Base-by-base conservation (phyloP, 2,888 invertebrate genomes). In the Polyploca ridens region DNA sequence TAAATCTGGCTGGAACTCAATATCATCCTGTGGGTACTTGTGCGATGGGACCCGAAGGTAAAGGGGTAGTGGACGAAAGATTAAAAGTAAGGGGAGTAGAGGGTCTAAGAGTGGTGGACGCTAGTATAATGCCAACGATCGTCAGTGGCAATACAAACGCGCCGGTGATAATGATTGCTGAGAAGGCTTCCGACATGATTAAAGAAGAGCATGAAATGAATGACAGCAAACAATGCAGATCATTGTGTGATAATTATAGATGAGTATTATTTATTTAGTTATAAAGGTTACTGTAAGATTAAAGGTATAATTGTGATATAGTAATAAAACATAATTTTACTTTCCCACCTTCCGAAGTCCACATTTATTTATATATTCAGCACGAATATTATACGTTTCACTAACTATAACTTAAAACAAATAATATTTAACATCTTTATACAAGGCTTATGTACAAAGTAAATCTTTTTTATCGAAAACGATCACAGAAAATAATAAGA, bases 101-200 rank as follows among this genome's bases (percentile, higher is more conserved):
- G 63, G 88, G 94, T 1, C 81, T 96, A 8, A 86, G 96, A 58
- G 95, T 96, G 5, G 95, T 95, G 5, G 96, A 96, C 72, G 95
- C 95, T 0, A 95, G 95, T 66, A 89, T 96, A 27, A 96, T 96
- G 94, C 96, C 96, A 0, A 88, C 87, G 44, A 94, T 95, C 63
- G 87, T 90, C 0, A 94, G 95, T 3, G 95, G 95, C 0, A 95
- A 95, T 72, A 95, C 95, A 1, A 94, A 95, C 69, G 95, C 95
- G 0, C 94, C 95, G 0, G 87, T 91, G 1, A 90, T 95, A 8
- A 95, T 95, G 95, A 94, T 95, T n/a, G 95, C 91, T 0, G 95
- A 95, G 74, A 95, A 95, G 75, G 95, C 94, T 0, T 86, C 94
- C 1, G 95, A 95, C 75, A 80, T 95, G 83, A 94, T 95, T 35